Conservation (phyloP, 2,113 vertebrate species). For the Platycercus adscitus region DNA sequence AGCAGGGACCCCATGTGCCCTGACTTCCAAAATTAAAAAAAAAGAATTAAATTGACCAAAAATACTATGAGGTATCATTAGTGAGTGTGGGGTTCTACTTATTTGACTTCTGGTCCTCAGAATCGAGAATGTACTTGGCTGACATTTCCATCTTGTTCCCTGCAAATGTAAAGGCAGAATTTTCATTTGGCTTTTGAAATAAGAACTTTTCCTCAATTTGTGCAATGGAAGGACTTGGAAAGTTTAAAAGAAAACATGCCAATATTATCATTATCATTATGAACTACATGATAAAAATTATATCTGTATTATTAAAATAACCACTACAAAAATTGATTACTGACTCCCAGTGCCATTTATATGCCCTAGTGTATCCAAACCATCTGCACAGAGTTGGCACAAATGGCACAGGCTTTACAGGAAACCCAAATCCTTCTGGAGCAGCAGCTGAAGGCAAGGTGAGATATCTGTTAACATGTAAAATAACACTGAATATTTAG, state of each 20-base stretch:
- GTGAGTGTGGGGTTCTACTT: background rate
- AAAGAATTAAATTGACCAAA: background rate
- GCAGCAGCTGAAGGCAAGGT: background rate
- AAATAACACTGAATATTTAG: background rate
- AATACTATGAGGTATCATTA: background rate
- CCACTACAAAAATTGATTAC: background rate
- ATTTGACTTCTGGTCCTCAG: background rate
- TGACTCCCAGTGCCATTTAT: background rate
- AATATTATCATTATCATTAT: background rate
- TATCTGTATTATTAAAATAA: background rate
- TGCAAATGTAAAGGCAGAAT: background rate
- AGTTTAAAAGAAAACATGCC: background rate
- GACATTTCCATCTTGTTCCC: background rate
- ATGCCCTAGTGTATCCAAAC: background rate
- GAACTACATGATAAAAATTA: background rate
- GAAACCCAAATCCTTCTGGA: background rate
- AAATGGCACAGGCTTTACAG: background rate
- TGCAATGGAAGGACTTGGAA: background rate
- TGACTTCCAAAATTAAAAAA: background rate
- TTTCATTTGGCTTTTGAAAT: background rate
- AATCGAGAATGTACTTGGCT: background rate
- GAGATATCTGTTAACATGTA: background rate
- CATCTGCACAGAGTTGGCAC: background rate
- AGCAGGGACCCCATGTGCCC: background rate
- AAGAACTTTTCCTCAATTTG: background rate